Conservation (phyloP, 2,113 vertebrate species). For the Melanostigma gelatinosum region DNA sequence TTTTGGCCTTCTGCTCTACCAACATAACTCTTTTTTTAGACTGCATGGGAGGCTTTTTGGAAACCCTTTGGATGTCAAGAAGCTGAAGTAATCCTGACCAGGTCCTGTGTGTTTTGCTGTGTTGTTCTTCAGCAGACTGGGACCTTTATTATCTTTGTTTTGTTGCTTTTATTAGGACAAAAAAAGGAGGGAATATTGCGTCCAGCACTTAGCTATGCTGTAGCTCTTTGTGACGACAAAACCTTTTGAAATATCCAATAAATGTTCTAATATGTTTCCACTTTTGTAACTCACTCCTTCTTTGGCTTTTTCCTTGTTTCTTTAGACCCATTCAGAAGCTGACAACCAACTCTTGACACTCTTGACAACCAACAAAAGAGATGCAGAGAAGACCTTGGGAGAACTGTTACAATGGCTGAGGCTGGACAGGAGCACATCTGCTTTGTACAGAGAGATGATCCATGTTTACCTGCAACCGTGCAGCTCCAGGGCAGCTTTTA, state of each 20-base stretch:
- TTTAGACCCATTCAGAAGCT: slow-evolving; percentile 68
- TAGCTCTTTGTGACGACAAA: neutral
- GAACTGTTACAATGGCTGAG: slow-evolving; percentile 68
- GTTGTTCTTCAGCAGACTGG: neutral
- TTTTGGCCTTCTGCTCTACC: slow-evolving; percentile 16
- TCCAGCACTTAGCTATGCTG: neutral
- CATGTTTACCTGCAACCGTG: slow-evolving; percentile 69
- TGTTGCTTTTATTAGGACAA: slow-evolving; percentile 4
- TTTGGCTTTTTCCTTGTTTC: slow-evolving; percentile 57
- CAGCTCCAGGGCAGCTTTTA: slow-evolving; percentile 73
- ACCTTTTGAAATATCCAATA: neutral
- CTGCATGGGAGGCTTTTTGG: slow-evolving; percentile 3
- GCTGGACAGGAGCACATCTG: slow-evolving; percentile 51
- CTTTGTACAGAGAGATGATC: slow-evolving; percentile 60
- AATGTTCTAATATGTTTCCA: slow-evolving; percentile 16
- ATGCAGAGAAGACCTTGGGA: slow-evolving; percentile 55
- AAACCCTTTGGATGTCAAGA: neutral
- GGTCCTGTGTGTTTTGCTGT: neutral
- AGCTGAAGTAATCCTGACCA: neutral
- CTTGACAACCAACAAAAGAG: slow-evolving; percentile 42
- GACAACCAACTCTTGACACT: slow-evolving; percentile 28
- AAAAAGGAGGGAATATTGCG: neutral
- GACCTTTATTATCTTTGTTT: slow-evolving; percentile 8
- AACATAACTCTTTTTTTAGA: slow-evolving; percentile 7
- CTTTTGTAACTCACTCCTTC: slow-evolving; percentile 35